A percentile compares a stretch with the other conserved stretches of the same genome.
phyloP scores from a whole-genome alignment of 2,113 vertebrate genomes.

The Poeciliopsis occidentalis region DNA sequence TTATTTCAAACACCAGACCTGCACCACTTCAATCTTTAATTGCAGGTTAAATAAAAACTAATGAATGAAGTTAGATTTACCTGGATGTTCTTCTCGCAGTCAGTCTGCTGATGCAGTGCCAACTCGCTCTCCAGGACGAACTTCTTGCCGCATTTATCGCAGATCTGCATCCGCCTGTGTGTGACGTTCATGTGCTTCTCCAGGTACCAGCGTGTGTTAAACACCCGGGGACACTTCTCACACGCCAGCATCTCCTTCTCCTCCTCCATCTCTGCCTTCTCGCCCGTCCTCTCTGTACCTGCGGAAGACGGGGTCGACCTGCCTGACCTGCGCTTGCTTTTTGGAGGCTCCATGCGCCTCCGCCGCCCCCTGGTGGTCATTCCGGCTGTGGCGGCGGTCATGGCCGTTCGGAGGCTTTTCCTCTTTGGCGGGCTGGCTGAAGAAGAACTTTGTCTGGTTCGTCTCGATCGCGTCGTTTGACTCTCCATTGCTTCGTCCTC shows the following conservation, averaged over 20 bases:
- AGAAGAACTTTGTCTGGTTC: slow-evolving; percentile 27
- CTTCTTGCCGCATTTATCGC: slow-evolving; percentile 98
- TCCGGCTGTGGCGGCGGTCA: slow-evolving; percentile 78
- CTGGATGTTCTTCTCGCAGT: slow-evolving; percentile 99
- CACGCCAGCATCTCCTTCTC: slow-evolving; percentile 96
- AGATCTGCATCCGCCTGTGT: slow-evolving; percentile 98
- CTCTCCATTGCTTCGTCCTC: slow-evolving; percentile 86
- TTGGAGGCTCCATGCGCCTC: slow-evolving; percentile 84
- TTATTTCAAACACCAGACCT: background rate
- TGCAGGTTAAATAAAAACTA: too few relatives aligned
- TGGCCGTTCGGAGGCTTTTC: slow-evolving; percentile 78
- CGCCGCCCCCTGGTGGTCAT: slow-evolving; percentile 88
- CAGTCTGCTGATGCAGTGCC: slow-evolving; percentile 98
- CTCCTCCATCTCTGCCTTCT: slow-evolving; percentile 85
- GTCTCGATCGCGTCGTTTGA: slow-evolving; percentile 85
- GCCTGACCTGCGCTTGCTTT: slow-evolving; percentile 83
- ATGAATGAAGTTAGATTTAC: slow-evolving; percentile 69
- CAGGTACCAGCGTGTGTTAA: slow-evolving; percentile 99
- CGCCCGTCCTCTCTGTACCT: slow-evolving; percentile 35
- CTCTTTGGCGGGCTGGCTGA: slow-evolving; percentile 66
- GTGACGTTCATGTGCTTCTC: slow-evolving; percentile 99
- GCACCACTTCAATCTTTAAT: too few relatives aligned
- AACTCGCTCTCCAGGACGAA: slow-evolving; percentile 99
- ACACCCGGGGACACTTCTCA: slow-evolving; percentile 97
- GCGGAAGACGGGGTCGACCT: slow-evolving; percentile 67